Percentiles rank a stretch among this genome's conserved stretches.
Conservation (phyloP, 2,888 invertebrate genomes). For the Epistrophe eligans region DNA sequence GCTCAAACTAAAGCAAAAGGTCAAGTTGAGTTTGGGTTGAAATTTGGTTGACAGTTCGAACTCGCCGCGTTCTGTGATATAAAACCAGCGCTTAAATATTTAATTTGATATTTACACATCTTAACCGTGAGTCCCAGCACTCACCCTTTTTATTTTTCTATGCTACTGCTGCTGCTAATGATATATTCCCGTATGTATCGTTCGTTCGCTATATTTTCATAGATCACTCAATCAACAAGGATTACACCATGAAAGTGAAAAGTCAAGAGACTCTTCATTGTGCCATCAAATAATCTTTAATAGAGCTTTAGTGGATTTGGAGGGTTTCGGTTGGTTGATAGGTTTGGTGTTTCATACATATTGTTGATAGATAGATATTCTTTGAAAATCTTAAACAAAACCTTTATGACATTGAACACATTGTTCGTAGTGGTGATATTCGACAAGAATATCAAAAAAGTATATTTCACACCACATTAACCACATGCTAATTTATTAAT, state of each 20-base stretch:
- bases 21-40: too few relatives aligned
- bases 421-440: not conserved
- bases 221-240: constrained; percentile 14
- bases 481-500: not conserved
- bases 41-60: too few relatives aligned
- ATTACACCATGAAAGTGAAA: constrained; percentile 27
- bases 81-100: too few relatives aligned
- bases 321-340: constrained; percentile 4
- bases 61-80: too few relatives aligned
- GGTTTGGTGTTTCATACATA: not conserved
- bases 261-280: constrained; percentile 30
- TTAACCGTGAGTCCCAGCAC: too few relatives aligned
- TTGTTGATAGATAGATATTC: not conserved
- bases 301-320: not conserved
- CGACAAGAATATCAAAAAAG: not conserved
- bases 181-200: not conserved
- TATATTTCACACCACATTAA: not conserved
- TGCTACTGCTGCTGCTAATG: not conserved
- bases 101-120: too few relatives aligned
- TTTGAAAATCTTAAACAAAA: not conserved
- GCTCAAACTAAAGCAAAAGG: too few relatives aligned
- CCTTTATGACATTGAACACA: constrained; percentile 12
- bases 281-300: constrained; percentile 48
- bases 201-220: not conserved
- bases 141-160: not conserved